Evolutionary conservation across 2,888 invertebrate genomes (phyloP).

Genomic region (Drosophila kanekoi): DNA sequence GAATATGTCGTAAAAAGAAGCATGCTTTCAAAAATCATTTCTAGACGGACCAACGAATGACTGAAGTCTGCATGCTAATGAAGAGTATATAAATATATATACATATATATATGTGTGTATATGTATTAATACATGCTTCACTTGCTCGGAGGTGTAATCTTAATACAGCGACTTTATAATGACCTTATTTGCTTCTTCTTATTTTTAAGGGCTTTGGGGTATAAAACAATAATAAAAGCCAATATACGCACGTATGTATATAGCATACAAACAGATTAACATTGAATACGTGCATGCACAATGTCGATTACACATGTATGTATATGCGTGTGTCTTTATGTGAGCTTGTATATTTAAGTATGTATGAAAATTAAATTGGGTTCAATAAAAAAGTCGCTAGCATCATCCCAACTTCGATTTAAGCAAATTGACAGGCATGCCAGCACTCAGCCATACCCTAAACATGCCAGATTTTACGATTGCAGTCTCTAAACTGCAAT

Average conservation of each 20-base stretch:
- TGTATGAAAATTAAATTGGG: constrained; percentile 52
- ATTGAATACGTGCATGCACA: constrained; percentile 12
- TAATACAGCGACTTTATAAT: constrained; percentile 1
- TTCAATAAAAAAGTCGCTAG: constrained; percentile 59
- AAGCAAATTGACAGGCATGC: constrained; percentile 23
- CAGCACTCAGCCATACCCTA: constrained; percentile 11
- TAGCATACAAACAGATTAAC: constrained; percentile 13
- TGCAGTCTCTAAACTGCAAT: constrained; percentile 29
- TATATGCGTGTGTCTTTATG: not conserved
- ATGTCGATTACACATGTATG: constrained; percentile 12
- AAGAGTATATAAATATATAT: not conserved
- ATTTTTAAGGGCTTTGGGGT: constrained; percentile 5
- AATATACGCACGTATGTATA: constrained; percentile 7
- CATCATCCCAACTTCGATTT: constrained; percentile 30
- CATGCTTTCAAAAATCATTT: too few species aligned
- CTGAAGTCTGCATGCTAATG: too few species aligned
- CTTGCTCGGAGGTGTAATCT: not conserved
- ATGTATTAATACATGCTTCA: too few species aligned
- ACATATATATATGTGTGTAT: not conserved
- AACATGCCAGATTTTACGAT: constrained; percentile 13
- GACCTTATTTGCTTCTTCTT: not conserved
- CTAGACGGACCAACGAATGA: too few species aligned
- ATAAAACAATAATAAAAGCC: constrained; percentile 9
- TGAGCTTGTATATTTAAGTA: constrained; percentile 5
- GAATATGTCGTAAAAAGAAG: too few species aligned